These are phyloP conservation scores for Oppia nitens DNA, from an alignment of 1,140 invertebrate genomes.

Conservation along the genomic window DNA sequence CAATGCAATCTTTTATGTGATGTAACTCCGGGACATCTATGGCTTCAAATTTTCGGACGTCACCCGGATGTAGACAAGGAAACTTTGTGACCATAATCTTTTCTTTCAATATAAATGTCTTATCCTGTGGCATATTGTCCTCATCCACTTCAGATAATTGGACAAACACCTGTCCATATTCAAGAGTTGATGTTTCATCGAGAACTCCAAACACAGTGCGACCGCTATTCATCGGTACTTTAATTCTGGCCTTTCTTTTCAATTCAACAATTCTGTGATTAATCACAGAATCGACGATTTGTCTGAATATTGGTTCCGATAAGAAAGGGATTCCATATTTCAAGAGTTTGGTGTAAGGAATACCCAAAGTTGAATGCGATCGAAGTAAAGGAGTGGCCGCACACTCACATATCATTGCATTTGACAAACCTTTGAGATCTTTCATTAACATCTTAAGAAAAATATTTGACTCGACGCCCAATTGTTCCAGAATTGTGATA, in stretches of 20 bases:
- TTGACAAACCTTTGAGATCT: background rate
- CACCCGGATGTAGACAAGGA: slow-evolving; percentile 30
- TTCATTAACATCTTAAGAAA: slow-evolving; percentile 14
- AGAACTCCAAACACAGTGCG: slow-evolving; percentile 20
- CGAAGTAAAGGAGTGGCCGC: slow-evolving; percentile 1
- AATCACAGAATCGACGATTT: slow-evolving; percentile 1
- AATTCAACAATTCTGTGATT: slow-evolving; percentile 11
- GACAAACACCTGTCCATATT: slow-evolving; percentile 20
- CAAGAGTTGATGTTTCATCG: slow-evolving; percentile 18
- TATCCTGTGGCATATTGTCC: background rate
- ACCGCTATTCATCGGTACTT: slow-evolving; percentile 24
- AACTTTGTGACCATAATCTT: slow-evolving; percentile 27
- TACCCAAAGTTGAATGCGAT: background rate
- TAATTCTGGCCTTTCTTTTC: slow-evolving; percentile 25
- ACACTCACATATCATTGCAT: slow-evolving; percentile 1
- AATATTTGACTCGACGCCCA: slow-evolving; percentile 12
- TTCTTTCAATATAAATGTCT: slow-evolving; percentile 4
- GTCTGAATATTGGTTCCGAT: slow-evolving; percentile 11
- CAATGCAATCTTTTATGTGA: slow-evolving; percentile 30
- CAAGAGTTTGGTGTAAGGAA: background rate
- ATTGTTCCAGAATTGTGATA: slow-evolving; percentile 18
- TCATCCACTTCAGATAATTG: slow-evolving; percentile 15
- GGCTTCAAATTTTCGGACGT: slow-evolving; percentile 29
- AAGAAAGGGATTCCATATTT: slow-evolving; percentile 5
- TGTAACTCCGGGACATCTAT: slow-evolving; percentile 26